phyloP scores from a whole-genome alignment of 2,113 vertebrate species.

The Clupea harengus region DNA sequence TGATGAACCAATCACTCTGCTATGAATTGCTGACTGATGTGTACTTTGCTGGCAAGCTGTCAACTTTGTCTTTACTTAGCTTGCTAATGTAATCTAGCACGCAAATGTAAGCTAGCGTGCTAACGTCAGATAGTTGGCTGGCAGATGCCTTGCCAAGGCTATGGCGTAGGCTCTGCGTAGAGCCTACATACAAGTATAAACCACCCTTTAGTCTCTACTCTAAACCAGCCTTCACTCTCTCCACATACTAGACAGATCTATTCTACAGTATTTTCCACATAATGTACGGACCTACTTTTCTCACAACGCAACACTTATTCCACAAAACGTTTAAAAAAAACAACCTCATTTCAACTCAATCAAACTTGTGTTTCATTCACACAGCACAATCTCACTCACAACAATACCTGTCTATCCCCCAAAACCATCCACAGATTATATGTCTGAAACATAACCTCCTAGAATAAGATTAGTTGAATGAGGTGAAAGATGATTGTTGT shows the following conservation, averaged over 20 bases:
- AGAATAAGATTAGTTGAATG: too few species aligned
- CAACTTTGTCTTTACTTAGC: too few species aligned
- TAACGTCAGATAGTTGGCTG: too few species aligned
- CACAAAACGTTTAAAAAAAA: neutral
- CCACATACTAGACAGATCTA: neutral
- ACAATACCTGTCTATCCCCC: neutral
- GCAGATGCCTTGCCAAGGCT: neutral
- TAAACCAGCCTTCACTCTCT: too few species aligned
- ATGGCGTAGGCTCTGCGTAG: too few species aligned
- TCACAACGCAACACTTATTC: neutral
- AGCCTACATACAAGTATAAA: too few species aligned
- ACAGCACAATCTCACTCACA: neutral
- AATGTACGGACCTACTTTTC: neutral
- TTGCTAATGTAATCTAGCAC: too few species aligned
- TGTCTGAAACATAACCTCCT: neutral
- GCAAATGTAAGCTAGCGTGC: too few species aligned
- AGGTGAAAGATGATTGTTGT: neutral
- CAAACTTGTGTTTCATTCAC: neutral
- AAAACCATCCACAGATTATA: neutral
- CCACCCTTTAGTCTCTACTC: neutral
- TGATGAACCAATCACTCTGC: too few species aligned
- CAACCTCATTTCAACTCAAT: neutral
- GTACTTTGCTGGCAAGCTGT: too few species aligned
- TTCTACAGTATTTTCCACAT: neutral
- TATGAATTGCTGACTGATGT: too few species aligned